These are phyloP conservation scores for Prionace glauca DNA, from an alignment of 2,797 vertebrate genomes.

Conservation along the genomic window DNA sequence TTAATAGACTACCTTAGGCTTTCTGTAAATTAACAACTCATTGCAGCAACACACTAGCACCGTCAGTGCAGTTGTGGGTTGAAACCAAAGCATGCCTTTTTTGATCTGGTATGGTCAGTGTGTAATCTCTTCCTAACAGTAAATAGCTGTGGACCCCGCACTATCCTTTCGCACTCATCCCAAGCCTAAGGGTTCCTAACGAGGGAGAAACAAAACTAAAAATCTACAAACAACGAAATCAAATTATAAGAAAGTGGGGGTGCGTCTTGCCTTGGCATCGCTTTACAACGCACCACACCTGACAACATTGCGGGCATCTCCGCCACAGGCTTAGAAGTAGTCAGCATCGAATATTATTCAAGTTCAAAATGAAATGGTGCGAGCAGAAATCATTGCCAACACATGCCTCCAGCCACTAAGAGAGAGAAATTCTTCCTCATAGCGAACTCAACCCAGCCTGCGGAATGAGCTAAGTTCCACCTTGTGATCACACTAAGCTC, in stretches of 20 bases:
- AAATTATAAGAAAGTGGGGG: neutral
- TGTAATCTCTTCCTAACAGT: neutral
- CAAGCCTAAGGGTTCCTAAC: neutral
- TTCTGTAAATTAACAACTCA: conserved; percentile 22
- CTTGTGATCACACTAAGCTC: neutral
- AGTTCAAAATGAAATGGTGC: neutral
- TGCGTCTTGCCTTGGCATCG: neutral
- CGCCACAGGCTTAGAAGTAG: neutral
- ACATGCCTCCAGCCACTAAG: neutral
- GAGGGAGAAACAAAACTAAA: conserved; percentile 5
- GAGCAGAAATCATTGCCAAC: neutral
- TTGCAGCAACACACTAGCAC: conserved; percentile 1
- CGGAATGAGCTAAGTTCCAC: neutral
- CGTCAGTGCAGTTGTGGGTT: conserved; percentile 1
- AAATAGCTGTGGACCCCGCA: neutral
- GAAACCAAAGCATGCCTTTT: conserved; percentile 15
- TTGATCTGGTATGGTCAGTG: neutral
- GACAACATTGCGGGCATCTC: neutral
- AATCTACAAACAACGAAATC: neutral
- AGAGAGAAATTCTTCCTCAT: neutral
- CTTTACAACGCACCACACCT: neutral
- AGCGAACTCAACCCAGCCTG: neutral
- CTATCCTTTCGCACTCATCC: neutral
- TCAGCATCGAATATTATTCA: neutral
- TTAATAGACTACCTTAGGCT: conserved; percentile 20